Base-by-base conservation (phyloP, 2,888 invertebrate species). In the Alsophila aescularia region DNA sequence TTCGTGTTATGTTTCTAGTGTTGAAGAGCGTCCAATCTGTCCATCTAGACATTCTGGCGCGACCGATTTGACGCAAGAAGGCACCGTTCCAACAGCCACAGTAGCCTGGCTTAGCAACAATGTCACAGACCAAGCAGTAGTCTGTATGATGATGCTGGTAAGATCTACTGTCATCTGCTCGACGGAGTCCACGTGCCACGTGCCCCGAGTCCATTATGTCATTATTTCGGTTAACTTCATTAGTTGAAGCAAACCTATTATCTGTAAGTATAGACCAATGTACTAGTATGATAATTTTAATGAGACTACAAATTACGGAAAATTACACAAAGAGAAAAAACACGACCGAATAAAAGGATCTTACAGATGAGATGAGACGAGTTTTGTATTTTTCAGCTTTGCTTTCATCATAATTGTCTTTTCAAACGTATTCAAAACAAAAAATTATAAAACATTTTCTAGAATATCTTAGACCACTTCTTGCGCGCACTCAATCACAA, bases 11-110 rank as follows among this genome's bases (percentile, higher is more conserved):
- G 13, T 8, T 15, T 14, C 16, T 36, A 39, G 16, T 16, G 21
- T 43, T 56, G 51, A 57, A 40, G 35, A n/a, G 10, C 37, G 27
- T 48, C 47, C 56, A 40, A 43, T 40, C 40, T 48, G 52, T 44
- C 52, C 37, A 56, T 43, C 27, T 18, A 51, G 56, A 51, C 56
- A 48, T 15, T 24, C 27, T 47, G 51, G 56, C 56, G 56, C 56
- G 48, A 14, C 18, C n/a, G 35, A 9, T 16, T 10, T 37, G 48
- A 43, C 48, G 53, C 39, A 39, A n/a, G 12, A 24, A 39, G 53
- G 53, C 48, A 53, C 32, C 42, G 24, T n/a, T 39, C 48, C 53
- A 53, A 53, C 2, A n/a, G n/a, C n/a, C n/a, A n/a, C n/a, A n/a
- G n/a, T n/a, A n/a, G n/a, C n/a, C 5, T 8, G n/a, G 39, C 7